Evolutionary conservation across 2,888 invertebrate genomes (phyloP), one percentile per base, ranked within the genome.

Genomic region (Temnothorax ravouxi): DNA sequence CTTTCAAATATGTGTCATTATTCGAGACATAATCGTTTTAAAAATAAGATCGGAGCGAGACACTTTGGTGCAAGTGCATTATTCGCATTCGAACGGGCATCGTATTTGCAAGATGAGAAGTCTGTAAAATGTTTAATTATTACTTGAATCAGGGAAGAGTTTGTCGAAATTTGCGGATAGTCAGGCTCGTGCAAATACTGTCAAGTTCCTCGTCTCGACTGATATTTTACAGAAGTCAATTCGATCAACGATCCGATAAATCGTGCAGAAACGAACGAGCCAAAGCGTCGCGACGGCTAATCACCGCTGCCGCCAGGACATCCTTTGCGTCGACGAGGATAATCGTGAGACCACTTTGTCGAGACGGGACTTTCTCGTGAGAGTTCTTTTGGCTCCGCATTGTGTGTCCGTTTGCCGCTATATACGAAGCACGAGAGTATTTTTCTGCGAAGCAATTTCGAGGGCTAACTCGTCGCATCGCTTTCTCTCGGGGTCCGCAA

Each of bases 401-500:
- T 34, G 34, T 34, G 11, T 25, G 25, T 15, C 15, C 4, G 13
- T 25, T 69, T 29, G 54, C n/a, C 56, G 72, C 11, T 71, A 47
- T 74, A 79, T 74, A 79, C 44, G 21, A 34, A 4, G 41, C n/a
- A 34, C 2, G 38, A 59, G 34, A 59, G 38, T 61, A 72, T 74
- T 80, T 80, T 38, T 80, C 74, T 59, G 25, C 6, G 47, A 74
- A 44, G 38, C 59, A 59, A 80, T 80, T 74, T 29, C 29, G 47
- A 21, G 56, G 34, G 21, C 72, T 79, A 34, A 72, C 18, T 72
- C 29, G 29, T n/a, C 34, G 72, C 44, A 59, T 74, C 74, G 59
- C 79, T 80, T 80, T 72, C 79, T 67, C 72, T 62, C 29, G 25
- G 9, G 9, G 5, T 67, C 41, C 59, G 79, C 21, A n/a, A 80